Conservation (phyloP, 2,113 vertebrate genomes). For the Nothobranchius furzeri region DNA sequence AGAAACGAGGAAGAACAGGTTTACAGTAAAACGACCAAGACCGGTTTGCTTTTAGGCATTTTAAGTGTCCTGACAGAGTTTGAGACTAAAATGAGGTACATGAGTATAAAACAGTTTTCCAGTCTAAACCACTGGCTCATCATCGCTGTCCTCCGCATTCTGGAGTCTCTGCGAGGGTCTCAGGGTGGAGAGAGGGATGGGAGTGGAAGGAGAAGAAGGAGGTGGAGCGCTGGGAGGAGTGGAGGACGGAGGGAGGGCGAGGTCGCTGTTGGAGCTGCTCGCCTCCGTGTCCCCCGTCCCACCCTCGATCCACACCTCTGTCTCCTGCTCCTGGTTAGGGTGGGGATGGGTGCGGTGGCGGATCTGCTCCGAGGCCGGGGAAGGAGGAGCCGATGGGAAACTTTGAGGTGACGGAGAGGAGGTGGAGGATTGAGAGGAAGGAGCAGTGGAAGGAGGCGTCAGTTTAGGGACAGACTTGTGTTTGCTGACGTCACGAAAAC, state of each 20-base stretch:
- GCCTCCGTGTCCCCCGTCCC: conserved; percentile 35
- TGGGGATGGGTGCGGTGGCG: conserved; percentile 1
- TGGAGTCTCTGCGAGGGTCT: conserved; percentile 38
- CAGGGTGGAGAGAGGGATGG: conserved; percentile 54
- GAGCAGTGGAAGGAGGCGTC: conserved; percentile 22
- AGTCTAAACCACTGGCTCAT: conserved; percentile 71
- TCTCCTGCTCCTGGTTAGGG: conserved; percentile 35
- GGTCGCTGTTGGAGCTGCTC: conserved; percentile 29
- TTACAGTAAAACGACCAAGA: no score
- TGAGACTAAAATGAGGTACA: conserved; percentile 15
- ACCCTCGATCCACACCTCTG: conserved; percentile 70
- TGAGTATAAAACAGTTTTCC: conserved; percentile 45
- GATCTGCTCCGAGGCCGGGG: background rate
- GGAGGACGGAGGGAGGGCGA: conserved; percentile 47
- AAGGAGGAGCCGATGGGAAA: background rate
- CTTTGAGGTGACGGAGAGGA: conserved; percentile 1
- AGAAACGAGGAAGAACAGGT: no score
- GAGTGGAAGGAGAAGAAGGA: conserved; percentile 7
- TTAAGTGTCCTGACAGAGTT: background rate
- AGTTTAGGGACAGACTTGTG: conserved; percentile 58
- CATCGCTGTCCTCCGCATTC: conserved; percentile 63
- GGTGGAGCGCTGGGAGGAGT: conserved; percentile 39
- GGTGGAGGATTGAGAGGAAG: conserved; percentile 9
- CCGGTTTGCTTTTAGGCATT: background rate
- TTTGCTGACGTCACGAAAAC: conserved; percentile 83